phyloP scores from a whole-genome alignment of 2,113 vertebrate species.

The Brienomyrus brachyistius region DNA sequence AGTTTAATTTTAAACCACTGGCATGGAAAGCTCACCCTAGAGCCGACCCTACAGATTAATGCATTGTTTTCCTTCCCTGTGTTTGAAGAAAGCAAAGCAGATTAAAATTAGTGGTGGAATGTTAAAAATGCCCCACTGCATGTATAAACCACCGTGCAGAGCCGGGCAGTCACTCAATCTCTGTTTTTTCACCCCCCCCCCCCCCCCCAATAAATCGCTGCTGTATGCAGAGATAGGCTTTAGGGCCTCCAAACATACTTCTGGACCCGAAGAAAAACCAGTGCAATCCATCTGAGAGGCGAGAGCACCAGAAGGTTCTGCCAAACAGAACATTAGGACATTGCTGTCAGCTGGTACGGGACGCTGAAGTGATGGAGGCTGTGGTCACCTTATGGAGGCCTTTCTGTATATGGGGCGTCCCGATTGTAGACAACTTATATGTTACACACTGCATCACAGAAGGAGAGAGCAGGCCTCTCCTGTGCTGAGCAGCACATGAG shows the following conservation, averaged over 20 bases:
- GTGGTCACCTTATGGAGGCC: background rate
- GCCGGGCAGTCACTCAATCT: conserved; percentile 21
- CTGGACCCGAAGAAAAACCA: background rate
- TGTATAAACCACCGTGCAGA: conserved; percentile 44
- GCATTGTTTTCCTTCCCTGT: conserved; percentile 46
- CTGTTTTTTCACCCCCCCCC: conserved; percentile 36
- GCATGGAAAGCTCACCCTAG: conserved; percentile 45
- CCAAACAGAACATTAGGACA: conserved; percentile 11
- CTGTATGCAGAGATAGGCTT: background rate
- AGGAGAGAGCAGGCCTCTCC: background rate
- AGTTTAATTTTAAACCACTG: conserved; percentile 44
- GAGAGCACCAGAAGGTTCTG: background rate
- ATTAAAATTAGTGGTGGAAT: conserved; percentile 59
- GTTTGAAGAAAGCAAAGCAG: conserved; percentile 52
- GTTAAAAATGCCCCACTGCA: conserved; percentile 46
- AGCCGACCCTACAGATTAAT: conserved; percentile 53
- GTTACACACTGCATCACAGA: background rate
- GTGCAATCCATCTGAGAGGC: background rate
- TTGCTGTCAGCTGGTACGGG: background rate
- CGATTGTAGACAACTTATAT: background rate
- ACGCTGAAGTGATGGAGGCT: background rate
- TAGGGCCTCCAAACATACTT: background rate
- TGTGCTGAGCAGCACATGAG: conserved; percentile 12
- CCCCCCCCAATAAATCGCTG: background rate
- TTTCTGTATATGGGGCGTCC: background rate